phyloP scores from a whole-genome alignment of 2,888 invertebrate genomes.

The Morpho helenor region DNA sequence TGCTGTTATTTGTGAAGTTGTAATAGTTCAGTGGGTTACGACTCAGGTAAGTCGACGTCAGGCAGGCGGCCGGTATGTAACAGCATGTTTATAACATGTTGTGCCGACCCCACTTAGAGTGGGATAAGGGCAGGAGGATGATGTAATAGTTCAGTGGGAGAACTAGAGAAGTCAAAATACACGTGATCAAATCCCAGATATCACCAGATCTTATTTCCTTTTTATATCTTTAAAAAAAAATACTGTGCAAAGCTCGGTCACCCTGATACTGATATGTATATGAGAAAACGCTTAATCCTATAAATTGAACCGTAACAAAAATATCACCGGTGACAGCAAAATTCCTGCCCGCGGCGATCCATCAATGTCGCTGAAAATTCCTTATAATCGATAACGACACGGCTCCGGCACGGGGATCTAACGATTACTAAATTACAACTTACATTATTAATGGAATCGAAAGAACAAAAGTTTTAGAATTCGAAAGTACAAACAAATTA shows the following conservation, averaged over 20 bases:
- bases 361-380: conserved; percentile 64
- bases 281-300: conserved; percentile 2
- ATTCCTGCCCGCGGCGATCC: conserved; percentile 49
- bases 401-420: conserved; percentile 34
- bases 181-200: too few species aligned
- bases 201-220: too few species aligned
- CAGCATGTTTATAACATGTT: too few species aligned
- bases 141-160: too few species aligned
- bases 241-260: neutral
- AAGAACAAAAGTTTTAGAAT: neutral
- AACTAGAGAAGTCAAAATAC: too few species aligned
- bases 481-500: neutral
- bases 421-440: conserved; percentile 29
- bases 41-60: too few species aligned
- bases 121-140: too few species aligned
- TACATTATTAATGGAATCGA: conserved; percentile 16
- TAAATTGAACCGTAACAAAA: conserved; percentile 29
- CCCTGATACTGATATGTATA: neutral
- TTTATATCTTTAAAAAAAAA: too few species aligned
- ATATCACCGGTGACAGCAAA: conserved; percentile 48
- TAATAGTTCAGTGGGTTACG: too few species aligned
- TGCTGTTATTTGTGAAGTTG: too few species aligned
- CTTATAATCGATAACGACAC: conserved; percentile 57
- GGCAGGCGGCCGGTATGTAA: too few species aligned
- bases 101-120: too few species aligned